Base-by-base conservation (phyloP, 2,888 invertebrate genomes). In the Deladenus siricidicola region DNA sequence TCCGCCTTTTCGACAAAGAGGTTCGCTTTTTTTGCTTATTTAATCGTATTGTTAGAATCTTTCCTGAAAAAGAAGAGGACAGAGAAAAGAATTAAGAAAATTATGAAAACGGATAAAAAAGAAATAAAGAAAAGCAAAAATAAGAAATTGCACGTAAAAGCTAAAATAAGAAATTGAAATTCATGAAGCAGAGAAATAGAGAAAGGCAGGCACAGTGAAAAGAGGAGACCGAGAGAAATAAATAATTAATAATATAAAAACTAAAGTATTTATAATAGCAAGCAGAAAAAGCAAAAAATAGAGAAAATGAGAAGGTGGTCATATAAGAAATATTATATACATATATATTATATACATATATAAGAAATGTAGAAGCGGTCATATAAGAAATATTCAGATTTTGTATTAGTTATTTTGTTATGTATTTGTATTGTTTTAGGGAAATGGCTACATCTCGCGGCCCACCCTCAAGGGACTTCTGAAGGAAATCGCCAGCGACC, bases 1-100 rank as follows among this genome's bases (percentile, higher is more conserved):
- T 98, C 86, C 88, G 96, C 81, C 87, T 98, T 75, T 91, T 98
- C 82, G 96, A 98, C 83, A 67, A 62, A 43, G 67, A 75, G 68
- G 74, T 71, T 14, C 42, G 42, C 3, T n/a, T n/a, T n/a, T n/a
- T n/a, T n/a, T n/a, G n/a, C n/a, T n/a, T n/a, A n/a, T n/a, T n/a
- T n/a, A n/a, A n/a, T n/a, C n/a, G 10, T 48, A 48, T n/a, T n/a
- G n/a, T n/a, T n/a, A n/a, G n/a, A n/a, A n/a, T n/a, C n/a, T n/a
- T n/a, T n/a, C n/a, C n/a, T n/a, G n/a, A n/a, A n/a, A n/a, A n/a
- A n/a, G n/a, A n/a, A n/a, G n/a, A n/a, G n/a, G n/a, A n/a, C n/a
- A n/a, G n/a, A n/a, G n/a, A 6, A 50, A 24, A 50, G 10, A 50
- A 4, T 17, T 17, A 42, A n/a, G 14, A 14, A 34, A 34, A 34